Conservation (phyloP, 1,140 invertebrate species). For the Drosophila erecta region DNA sequence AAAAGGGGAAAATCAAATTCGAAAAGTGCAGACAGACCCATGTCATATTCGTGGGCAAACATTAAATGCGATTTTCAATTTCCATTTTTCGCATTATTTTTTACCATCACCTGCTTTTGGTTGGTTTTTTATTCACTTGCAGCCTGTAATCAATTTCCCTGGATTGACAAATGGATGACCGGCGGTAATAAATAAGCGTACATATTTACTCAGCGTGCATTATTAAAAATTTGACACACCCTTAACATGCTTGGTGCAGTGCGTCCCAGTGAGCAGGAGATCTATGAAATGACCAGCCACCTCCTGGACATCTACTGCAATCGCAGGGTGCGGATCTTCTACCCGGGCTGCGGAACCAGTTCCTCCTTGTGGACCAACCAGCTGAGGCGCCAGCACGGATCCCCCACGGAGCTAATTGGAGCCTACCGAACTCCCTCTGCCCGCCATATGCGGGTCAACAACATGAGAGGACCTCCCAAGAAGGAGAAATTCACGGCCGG, state of each 20-base stretch:
- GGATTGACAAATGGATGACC: conserved; percentile 79
- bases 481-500: conserved; percentile 57
- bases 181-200: conserved; percentile 79
- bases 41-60: conserved; percentile 64
- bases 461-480: conserved; percentile 26
- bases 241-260: conserved; percentile 26
- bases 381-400: conserved; percentile 55
- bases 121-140: conserved; percentile 51
- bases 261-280: conserved; percentile 65
- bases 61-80: conserved; percentile 76
- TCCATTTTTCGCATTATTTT: conserved; percentile 22
- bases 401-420: conserved; percentile 70
- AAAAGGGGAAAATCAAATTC: conserved; percentile 64
- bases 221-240: conserved; percentile 74
- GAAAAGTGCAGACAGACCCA: conserved; percentile 53
- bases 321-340: conserved; percentile 72
- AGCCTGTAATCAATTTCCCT: conserved; percentile 83
- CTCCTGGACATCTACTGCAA: conserved; percentile 71
- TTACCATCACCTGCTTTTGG: conserved; percentile 2
- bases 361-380: conserved; percentile 70
- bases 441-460: conserved; percentile 52
- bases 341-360: conserved; percentile 63
- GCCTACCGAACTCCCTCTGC: conserved; percentile 61
- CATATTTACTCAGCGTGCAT: conserved; percentile 68
- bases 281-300: conserved; percentile 70